Base-by-base conservation (phyloP, 2,797 vertebrate genomes). In the Meda fulgida region DNA sequence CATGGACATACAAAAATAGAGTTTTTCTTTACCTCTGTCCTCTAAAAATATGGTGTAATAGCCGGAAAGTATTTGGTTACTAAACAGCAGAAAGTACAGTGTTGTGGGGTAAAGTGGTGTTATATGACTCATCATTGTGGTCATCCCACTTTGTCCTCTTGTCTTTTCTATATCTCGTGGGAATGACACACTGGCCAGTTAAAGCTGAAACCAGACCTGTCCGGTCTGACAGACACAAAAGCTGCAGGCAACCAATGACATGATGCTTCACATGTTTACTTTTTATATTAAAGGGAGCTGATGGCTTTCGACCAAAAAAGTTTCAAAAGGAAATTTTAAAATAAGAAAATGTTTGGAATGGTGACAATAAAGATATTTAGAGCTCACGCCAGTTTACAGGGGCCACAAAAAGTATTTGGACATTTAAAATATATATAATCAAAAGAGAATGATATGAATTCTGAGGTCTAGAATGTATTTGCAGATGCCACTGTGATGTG, bases 91-190 rank as follows among this genome's bases (percentile, higher is more conserved):
- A 69, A 40, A 67, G 79, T 14, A 26, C 31, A 70, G 46, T n/a
- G 79, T 81, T 19, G 31, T 81, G 21, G 31, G 48, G 38, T 34
- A 34, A 58, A 79, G n/a, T 40, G 82, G 71, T 67, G 53, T 85
- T 77, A 87, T 65, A 31, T 89, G 70, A 89, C 72, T 66, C 78
- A 66, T 83, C 85, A 76, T 51, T 69, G 48, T 63, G 23, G 55
- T 51, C 67, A 70, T 81, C 43, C 78, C 58, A 87, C 80, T 87
- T 80, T 85, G 80, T 63, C 63, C 65, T 81, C 5, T 1, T 80
- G 40, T 84, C 53, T 81, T 79, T 48, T n/a, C 36, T 69, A 46
- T 48, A 14, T 48, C 70, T 55, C 38, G 40, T 67, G 82, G 70
- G 81, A 85, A 85, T 77, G 70, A 53, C 78, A 87, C 80, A 78